Evolutionary conservation across 2,888 invertebrate species (phyloP).

Genomic region (Reticulitermes lucifugus): DNA sequence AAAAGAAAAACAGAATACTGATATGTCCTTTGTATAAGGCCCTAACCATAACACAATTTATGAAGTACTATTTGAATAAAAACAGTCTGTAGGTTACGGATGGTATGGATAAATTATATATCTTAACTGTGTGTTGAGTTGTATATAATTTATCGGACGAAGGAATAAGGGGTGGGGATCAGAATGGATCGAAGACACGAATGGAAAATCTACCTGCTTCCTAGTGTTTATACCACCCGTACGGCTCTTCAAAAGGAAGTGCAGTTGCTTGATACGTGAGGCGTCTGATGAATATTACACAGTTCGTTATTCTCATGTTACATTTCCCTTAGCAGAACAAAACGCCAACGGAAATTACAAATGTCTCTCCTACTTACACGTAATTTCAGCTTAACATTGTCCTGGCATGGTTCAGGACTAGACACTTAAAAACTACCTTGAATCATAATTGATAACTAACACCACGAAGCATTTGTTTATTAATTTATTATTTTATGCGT

Average conservation of each 20-base stretch:
- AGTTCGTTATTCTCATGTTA: neutral
- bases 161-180: neutral
- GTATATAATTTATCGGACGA: conserved; percentile 24
- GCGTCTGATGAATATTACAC: neutral
- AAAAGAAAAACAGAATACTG: neutral
- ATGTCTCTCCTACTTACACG: neutral
- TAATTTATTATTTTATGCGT: too few species aligned
- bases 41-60: neutral
- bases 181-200: conserved; percentile 28
- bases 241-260: neutral
- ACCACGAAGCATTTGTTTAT: too few species aligned
- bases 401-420: too few species aligned
- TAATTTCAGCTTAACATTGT: too few species aligned
- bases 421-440: too few species aligned
- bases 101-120: conserved; percentile 13
- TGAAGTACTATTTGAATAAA: conserved; percentile 2
- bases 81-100: conserved; percentile 18
- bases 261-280: neutral
- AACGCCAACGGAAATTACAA: neutral
- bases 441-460: too few species aligned
- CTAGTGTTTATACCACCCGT: neutral
- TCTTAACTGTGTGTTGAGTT: conserved; percentile 18
- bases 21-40: neutral
- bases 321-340: neutral
- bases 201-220: neutral